Conservation (phyloP, 2,797 vertebrate genomes). For the Bucorvus abyssinicus region DNA sequence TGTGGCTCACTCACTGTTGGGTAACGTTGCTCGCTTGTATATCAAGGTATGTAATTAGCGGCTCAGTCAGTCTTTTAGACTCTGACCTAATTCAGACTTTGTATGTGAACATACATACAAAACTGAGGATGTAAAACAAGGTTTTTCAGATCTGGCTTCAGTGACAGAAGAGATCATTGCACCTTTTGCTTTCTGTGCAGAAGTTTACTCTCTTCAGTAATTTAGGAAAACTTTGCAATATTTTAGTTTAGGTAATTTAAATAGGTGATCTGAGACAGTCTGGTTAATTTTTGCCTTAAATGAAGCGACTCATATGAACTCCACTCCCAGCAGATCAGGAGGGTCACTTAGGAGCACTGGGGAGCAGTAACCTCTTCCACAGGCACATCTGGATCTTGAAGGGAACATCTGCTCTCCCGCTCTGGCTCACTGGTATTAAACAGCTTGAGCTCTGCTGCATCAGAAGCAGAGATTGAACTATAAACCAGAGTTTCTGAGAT, state of each 20-base stretch:
- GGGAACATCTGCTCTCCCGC: background rate
- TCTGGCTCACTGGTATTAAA: background rate
- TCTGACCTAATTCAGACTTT: background rate
- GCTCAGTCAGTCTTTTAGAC: background rate
- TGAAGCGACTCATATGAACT: fast-evolving
- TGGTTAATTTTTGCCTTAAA: background rate
- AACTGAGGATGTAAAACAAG: background rate
- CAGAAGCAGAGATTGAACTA: background rate
- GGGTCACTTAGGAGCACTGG: background rate
- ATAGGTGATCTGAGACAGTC: background rate
- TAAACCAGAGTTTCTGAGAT: background rate
- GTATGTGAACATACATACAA: background rate
- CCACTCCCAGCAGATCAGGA: background rate
- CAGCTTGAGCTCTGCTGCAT: background rate
- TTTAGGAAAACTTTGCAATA: background rate
- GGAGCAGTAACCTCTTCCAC: background rate
- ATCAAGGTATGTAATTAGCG: background rate
- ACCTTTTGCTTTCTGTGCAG: background rate
- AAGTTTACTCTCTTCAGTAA: background rate
- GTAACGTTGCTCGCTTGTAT: background rate
- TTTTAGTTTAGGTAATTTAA: background rate
- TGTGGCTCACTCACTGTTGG: background rate
- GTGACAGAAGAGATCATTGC: background rate
- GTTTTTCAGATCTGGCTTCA: background rate
- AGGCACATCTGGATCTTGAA: background rate